Evolutionary conservation across 2,888 invertebrate genomes (phyloP).

Genomic region (Synergus itoensis): DNA sequence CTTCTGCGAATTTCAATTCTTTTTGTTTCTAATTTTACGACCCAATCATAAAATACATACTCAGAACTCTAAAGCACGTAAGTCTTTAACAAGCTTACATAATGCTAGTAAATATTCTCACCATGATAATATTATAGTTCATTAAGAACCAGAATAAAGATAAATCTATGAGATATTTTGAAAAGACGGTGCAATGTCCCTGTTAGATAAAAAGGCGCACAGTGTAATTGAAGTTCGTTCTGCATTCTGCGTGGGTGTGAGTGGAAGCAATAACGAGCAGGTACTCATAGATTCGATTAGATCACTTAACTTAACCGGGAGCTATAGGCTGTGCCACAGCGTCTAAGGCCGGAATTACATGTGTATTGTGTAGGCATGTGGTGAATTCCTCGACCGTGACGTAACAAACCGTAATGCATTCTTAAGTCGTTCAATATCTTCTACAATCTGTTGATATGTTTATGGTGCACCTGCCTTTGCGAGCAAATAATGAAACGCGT

Average conservation of each 20-base stretch:
- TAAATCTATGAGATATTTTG: background rate
- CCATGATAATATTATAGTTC: too few species aligned
- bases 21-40: background rate
- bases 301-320: conserved; percentile 46
- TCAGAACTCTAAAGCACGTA: background rate
- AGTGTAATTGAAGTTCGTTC: background rate
- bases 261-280: conserved; percentile 55
- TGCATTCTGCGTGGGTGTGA: background rate
- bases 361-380: conserved; percentile 52
- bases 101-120: background rate
- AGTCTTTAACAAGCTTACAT: background rate
- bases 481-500: conserved; percentile 19
- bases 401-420: conserved; percentile 11
- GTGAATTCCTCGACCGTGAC: conserved; percentile 56
- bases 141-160: too few species aligned
- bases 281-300: conserved; percentile 59
- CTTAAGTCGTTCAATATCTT: conserved; percentile 10
- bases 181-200: background rate
- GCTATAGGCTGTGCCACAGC: conserved; percentile 11
- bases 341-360: conserved; percentile 50
- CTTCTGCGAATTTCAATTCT: background rate
- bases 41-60: background rate
- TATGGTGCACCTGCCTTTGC: background rate
- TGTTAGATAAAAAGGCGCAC: background rate
- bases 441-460: background rate